Conservation (phyloP, 2,888 invertebrate genomes). For the Cosmopolites sordidus region DNA sequence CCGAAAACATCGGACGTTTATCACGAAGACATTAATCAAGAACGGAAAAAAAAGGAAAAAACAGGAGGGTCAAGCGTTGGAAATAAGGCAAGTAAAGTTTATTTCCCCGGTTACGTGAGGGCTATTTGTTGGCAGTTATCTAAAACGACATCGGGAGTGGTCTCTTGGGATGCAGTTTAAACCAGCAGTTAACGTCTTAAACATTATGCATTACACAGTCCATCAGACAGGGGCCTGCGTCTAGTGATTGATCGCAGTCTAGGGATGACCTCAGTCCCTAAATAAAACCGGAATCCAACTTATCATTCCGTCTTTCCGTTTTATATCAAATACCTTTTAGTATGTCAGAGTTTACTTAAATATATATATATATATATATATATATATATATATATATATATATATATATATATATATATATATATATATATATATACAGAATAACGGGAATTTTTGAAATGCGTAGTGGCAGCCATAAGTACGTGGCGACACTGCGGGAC, state of each 20-base stretch:
- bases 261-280: slow-evolving; percentile 42
- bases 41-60: slow-evolving; percentile 6
- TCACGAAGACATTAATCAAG: slow-evolving; percentile 23
- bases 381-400: no score
- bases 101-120: slow-evolving; percentile 27
- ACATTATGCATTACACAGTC: slow-evolving; percentile 48
- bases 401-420: no score
- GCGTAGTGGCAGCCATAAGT: no score
- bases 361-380: no score
- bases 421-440: no score
- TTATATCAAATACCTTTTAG: slow-evolving; percentile 42
- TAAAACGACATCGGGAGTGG: slow-evolving; percentile 41
- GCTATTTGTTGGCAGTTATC: slow-evolving; percentile 42
- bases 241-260: slow-evolving; percentile 48
- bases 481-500: no score
- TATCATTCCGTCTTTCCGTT: slow-evolving; percentile 41
- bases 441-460: no score
- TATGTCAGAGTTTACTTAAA: no score
- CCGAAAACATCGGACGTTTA: slow-evolving; percentile 16
- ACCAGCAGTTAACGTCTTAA: slow-evolving; percentile 50
- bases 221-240: slow-evolving; percentile 39
- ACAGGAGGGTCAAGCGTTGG: slow-evolving; percentile 24
- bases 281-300: slow-evolving; percentile 38
- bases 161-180: slow-evolving; percentile 46
- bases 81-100: slow-evolving; percentile 27